Evolutionary conservation across 1,140 invertebrate genomes (phyloP), one percentile per base, ranked within the genome.

Genomic region (Drosophila subpulchrella): DNA sequence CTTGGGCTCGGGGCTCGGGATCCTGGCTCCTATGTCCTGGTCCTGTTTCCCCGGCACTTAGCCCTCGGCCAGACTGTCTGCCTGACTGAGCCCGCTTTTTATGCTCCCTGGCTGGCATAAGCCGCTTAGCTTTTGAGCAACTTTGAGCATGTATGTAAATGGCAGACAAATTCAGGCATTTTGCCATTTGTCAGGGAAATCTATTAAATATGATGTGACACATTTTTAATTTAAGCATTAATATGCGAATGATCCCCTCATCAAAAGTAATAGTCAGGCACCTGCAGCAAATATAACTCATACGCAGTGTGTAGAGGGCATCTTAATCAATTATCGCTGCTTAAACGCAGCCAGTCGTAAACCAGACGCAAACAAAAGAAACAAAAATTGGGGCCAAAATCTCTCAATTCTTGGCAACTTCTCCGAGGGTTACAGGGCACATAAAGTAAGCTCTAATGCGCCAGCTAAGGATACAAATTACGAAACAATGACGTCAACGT

Each of bases 391-490:
- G n/a, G 41, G 39, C 51, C 51, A 39, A 57, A 44, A 48, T 70
- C 48, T 55, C 48, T 57, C 51, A 50, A 47, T 56, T 70, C 42
- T 48, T 71, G 67, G 67, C 67, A 71, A 71, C 51, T 30, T 27
- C 44, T 55, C 44, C 27, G 10, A n/a, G 27, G 65, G 48, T 12
- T 54, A 34, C 15, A 27, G 44, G 36, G 47, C 24, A 68, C 70
- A 83, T 83, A 83, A 76, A 83, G 67, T 80, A 76, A 82, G 79
- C 84, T 71, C 84, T 88, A 88, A 88, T 88, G 80, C 84, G 74
- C 79, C 75, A 84, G 85, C 80, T 88, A 88, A 88, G 84, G 84
- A 88, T 88, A 88, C 84, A 88, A 88, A 88, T 89, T 88, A 89
- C 84, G 59, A 88, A 88, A 88, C 84, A 88, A 88, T 88, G 85